Evolutionary conservation across 1,140 invertebrate genomes (phyloP), one percentile per base, ranked within the genome.

Genomic region (Dermatophagoides farinae): DNA sequence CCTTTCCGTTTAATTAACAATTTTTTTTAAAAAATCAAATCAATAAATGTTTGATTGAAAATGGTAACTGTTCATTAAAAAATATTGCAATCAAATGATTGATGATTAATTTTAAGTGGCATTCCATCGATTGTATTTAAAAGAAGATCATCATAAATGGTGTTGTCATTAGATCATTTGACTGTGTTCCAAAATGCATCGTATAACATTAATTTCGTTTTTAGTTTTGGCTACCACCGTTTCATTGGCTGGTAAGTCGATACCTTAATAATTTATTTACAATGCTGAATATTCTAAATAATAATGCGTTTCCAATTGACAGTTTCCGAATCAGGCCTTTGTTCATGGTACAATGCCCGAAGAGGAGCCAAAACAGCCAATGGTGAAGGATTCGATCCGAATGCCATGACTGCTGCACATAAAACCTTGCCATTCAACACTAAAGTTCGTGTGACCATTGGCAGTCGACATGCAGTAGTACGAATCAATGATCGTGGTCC

Each of bases 391-490:
- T 60, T 57, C 23, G n/a, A 60, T 39, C 25, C 2, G 6, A 14
- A 23, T 18, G 31, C 11, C 11, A 16, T 60, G 18, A 60, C 59
- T n/a, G 59, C 59, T 31, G 59, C 59, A 5, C 59, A 60, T 25
- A 60, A 60, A 31, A 60, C 59, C 6, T 25, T 60, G 8, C 59
- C 59, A 10, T 60, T 60, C 60, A 51, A 51, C 6, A 54, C 59
- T 1, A 12, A 40, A 9, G 49, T 60, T 20, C 18, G 50, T 6
- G 59, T 25, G 4, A 50, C 47, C 53, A 14, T 43, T 12, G 40
- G 40, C 18, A 12, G 11, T 16, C 20, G 23, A n/a, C 1, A 6
- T 14, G 51, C 38, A 1, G 25, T 43, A n/a, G 59, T 60, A 4
- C 49, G 59, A 38, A 55, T 60, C 59, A 60, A 60, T 25, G 59